Evolutionary conservation across 2,888 invertebrate species (phyloP), one percentile per base, ranked within the genome.

Genomic region (Amblyteles armatorius): DNA sequence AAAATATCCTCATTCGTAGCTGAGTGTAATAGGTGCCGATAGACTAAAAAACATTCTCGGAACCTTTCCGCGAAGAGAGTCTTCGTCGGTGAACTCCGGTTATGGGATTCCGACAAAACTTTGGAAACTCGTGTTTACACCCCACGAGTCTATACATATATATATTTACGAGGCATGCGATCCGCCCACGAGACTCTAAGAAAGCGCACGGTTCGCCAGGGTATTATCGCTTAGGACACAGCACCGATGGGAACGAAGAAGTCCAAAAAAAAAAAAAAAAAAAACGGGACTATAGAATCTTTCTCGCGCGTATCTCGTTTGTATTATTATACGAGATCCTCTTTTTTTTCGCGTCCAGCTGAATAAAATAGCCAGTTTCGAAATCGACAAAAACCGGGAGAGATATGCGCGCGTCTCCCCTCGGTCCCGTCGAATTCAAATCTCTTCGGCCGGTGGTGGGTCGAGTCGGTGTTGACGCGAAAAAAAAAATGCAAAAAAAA

Each of bases 41-140:
- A 36, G 72, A 19, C 26, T 19, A 57, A 22, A 33, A 29, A 60
- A 19, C 33, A 60, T 40, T 22, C 67, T 44, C 13, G 29, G 29
- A 74, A 68, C n/a, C 19, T 57, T 40, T 73, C 5, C 33, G 26
- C 74, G 69, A 71, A 81, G 69, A 44, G 52, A 29, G 79, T 19
- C 48, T 40, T 33, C 72, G 16, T 22, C 16, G 63, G 36, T 57
- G 50, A 79, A 71, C 69, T 6, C 19, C 60, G 69, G 50, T 13
- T 65, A 44, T 13, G 22, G 57, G 68, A 67, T 81, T 52, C 79
- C 57, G 65, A 82, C 79, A 80, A 91, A 92, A 92, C 92, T 92
- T 89, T 88, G 91, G 86, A 90, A 90, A 90, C 87, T 89, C 90
- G 89, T 92, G 91, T 92, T 92, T 92, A 91, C 91, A 91, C 88